Conservation (phyloP, 2,888 invertebrate species). For the Byasa hedistus region DNA sequence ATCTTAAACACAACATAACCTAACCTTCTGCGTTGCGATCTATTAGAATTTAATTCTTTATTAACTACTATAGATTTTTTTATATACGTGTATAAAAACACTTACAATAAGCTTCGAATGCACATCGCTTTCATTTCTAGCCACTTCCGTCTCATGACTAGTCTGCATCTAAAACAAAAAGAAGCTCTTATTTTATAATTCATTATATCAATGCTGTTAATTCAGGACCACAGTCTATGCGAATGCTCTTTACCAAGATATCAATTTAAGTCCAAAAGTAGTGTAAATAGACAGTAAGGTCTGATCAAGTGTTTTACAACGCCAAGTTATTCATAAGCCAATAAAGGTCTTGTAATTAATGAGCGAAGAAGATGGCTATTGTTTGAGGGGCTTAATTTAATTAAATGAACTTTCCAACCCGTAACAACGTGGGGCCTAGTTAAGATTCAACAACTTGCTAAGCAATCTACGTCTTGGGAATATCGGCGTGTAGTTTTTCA, state of each 20-base stretch:
- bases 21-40: too few relatives aligned
- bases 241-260: too few relatives aligned
- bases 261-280: too few relatives aligned
- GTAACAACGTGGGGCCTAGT: slow-evolving; percentile 35
- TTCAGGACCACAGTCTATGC: too few relatives aligned
- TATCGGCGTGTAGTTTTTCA: slow-evolving; percentile 31
- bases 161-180: slow-evolving; percentile 25
- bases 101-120: slow-evolving; percentile 34
- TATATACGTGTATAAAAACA: background rate
- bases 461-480: slow-evolving; percentile 39
- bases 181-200: too few relatives aligned
- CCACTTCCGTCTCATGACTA: slow-evolving; percentile 8
- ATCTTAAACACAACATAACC: too few relatives aligned
- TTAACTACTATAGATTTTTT: too few relatives aligned
- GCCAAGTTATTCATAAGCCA: slow-evolving; percentile 12
- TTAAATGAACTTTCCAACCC: slow-evolving; percentile 36
- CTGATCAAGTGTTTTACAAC: too few relatives aligned
- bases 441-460: slow-evolving; percentile 40
- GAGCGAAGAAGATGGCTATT: slow-evolving; percentile 16
- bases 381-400: slow-evolving; percentile 35
- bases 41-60: too few relatives aligned
- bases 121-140: slow-evolving; percentile 29
- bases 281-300: too few relatives aligned
- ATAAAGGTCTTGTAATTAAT: slow-evolving; percentile 26
- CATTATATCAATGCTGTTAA: too few relatives aligned